phyloP scores from a whole-genome alignment of 2,113 vertebrate species.

The Chaenogobius annularis region DNA sequence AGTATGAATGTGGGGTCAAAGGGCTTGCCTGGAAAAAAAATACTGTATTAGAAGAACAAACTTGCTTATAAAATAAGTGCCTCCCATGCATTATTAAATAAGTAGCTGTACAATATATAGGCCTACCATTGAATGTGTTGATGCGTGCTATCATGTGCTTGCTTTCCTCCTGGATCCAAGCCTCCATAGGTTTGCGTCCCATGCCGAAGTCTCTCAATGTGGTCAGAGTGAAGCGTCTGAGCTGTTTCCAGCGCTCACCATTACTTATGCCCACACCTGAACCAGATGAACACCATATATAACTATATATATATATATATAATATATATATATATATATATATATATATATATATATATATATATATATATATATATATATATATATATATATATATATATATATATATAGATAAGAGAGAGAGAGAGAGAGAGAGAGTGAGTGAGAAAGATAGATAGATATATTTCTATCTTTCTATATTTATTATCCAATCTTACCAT shows the following conservation, averaged over 20 bases:
- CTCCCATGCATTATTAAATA: no score
- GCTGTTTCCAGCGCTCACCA: slow-evolving; percentile 71
- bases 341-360: neutral
- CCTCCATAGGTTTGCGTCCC: slow-evolving; percentile 77
- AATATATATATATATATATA: neutral
- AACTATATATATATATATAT: no score
- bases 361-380: neutral
- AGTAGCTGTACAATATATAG: no score
- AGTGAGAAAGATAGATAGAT: no score
- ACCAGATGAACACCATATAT: neutral
- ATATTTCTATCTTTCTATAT: no score
- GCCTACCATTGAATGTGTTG: slow-evolving; percentile 62
- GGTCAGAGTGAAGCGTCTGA: slow-evolving; percentile 73
- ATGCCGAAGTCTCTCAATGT: slow-evolving; percentile 79
- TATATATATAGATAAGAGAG: no score
- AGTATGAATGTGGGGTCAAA: slow-evolving; percentile 70
- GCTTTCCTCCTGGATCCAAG: slow-evolving; percentile 82
- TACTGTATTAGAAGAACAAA: neutral
- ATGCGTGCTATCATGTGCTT: slow-evolving; percentile 69
- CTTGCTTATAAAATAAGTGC: no score
- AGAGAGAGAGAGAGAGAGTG: no score
- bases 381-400: no score
- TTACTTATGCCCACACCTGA: slow-evolving; percentile 73
- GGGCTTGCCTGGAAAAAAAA: slow-evolving; percentile 17
- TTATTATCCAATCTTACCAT: slow-evolving; percentile 55